Evolutionary conservation across 1,140 invertebrate species (phyloP).

Genomic region (Drosophila guanche): DNA sequence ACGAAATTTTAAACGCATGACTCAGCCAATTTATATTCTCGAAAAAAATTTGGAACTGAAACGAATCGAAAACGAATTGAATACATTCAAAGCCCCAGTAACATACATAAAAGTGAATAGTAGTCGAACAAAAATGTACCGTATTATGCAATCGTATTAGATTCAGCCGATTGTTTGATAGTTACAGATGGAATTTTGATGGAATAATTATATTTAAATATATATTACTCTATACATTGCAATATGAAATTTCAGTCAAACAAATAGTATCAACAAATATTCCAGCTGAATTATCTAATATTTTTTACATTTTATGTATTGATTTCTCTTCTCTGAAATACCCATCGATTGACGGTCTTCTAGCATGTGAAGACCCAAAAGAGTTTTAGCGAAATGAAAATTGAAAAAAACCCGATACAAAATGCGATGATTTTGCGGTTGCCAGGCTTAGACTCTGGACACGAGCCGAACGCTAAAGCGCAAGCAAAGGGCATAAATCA

Average conservation of each 20-base stretch:
- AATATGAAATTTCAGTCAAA: neutral
- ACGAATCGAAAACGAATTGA: slow-evolving; percentile 55
- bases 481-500: slow-evolving; percentile 77
- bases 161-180: too few relatives aligned
- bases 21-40: slow-evolving; percentile 62
- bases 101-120: neutral
- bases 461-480: slow-evolving; percentile 23
- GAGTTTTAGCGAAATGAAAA: slow-evolving; percentile 72
- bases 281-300: neutral
- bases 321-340: neutral
- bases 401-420: slow-evolving; percentile 57
- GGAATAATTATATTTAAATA: too few relatives aligned
- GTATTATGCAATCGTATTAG: too few relatives aligned
- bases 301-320: too few relatives aligned
- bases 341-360: slow-evolving; percentile 13
- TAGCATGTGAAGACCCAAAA: slow-evolving; percentile 31
- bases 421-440: slow-evolving; percentile 65
- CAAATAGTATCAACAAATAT: neutral
- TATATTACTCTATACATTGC: neutral
- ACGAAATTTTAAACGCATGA: slow-evolving; percentile 66
- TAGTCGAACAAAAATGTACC: neutral
- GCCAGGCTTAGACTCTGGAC: slow-evolving; percentile 65
- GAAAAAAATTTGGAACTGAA: slow-evolving; percentile 44
- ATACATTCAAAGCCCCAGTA: slow-evolving; percentile 22
- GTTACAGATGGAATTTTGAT: too few relatives aligned